phyloP scores from a whole-genome alignment of 23 tunicate species.

The Diplosoma virens region DNA sequence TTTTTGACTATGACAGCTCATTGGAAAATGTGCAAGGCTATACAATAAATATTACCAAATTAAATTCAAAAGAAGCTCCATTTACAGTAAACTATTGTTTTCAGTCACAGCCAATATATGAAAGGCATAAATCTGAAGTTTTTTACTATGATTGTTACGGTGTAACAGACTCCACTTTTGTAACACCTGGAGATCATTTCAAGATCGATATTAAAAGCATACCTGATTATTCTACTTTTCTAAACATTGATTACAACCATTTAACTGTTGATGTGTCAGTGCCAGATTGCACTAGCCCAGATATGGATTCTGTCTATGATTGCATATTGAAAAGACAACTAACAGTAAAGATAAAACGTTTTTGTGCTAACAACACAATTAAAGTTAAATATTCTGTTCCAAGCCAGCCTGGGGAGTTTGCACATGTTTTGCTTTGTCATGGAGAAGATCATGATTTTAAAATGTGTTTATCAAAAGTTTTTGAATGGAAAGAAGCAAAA shows the following conservation, averaged over 20 bases:
- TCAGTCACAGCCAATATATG: neutral
- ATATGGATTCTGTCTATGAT: neutral
- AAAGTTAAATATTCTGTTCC: neutral
- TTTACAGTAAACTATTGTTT: neutral
- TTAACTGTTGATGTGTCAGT: neutral
- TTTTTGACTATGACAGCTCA: neutral
- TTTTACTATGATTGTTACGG: constrained; percentile 18
- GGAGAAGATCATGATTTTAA: neutral
- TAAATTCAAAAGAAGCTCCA: neutral
- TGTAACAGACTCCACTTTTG: neutral
- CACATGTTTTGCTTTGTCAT: constrained; percentile 2
- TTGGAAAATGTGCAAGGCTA: neutral
- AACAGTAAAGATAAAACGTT: neutral
- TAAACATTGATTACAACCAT: neutral
- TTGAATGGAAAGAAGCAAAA: neutral
- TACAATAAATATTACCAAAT: neutral
- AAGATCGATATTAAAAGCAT: neutral
- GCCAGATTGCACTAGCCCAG: neutral
- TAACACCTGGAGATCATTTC: constrained; percentile 10
- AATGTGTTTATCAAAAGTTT: neutral
- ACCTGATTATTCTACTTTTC: neutral
- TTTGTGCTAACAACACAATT: neutral
- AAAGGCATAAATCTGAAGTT: neutral
- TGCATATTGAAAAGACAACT: neutral
- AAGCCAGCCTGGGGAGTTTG: neutral